phyloP scores from a whole-genome alignment of 2,113 vertebrate species.

The Nerophis ophidion region DNA sequence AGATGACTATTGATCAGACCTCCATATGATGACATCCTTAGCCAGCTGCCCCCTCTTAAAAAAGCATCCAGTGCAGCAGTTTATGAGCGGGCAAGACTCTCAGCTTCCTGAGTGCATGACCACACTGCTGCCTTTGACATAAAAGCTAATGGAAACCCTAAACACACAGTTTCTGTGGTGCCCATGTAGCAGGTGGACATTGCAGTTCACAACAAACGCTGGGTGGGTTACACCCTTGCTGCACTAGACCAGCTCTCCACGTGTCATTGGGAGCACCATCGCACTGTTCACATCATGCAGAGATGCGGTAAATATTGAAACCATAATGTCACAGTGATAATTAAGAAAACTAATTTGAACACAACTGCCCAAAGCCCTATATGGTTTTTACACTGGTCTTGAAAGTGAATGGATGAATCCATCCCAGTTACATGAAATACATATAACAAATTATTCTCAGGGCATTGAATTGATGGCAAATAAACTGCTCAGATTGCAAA shows the following conservation, averaged over 20 bases:
- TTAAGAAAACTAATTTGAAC: background rate
- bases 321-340: background rate
- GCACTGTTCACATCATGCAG: background rate
- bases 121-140: background rate
- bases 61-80: constrained; percentile 8
- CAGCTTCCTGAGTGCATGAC: constrained; percentile 19
- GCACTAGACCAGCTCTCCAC: constrained; percentile 1
- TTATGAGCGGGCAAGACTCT: constrained; percentile 18
- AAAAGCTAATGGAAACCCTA: background rate
- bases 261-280: background rate
- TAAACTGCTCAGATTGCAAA: too few species aligned
- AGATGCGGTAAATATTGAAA: background rate
- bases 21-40: background rate
- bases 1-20: background rate
- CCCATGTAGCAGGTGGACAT: background rate
- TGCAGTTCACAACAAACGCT: background rate
- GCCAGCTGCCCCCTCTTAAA: constrained; percentile 8
- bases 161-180: background rate
- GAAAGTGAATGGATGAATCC: background rate
- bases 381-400: background rate
- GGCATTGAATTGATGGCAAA: too few species aligned
- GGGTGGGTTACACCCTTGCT: constrained; percentile 21
- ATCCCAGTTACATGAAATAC: background rate
- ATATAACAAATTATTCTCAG: too few species aligned
- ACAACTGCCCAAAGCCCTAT: background rate